phyloP scores from a whole-genome alignment of 2,888 invertebrate genomes.

The Plagodis dolabraria region DNA sequence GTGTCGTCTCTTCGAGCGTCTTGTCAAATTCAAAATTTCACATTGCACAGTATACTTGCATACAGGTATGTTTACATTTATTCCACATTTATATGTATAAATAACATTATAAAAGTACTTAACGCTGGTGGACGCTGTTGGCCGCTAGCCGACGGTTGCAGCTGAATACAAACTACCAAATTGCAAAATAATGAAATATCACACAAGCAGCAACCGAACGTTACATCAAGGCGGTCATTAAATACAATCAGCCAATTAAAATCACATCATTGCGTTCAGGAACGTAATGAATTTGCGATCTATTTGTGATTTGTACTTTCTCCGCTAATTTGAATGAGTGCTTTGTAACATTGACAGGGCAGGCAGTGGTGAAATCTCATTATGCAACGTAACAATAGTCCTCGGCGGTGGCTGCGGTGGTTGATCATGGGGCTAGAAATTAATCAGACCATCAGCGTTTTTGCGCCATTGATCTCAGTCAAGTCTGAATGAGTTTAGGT shows the following conservation, averaged over 20 bases:
- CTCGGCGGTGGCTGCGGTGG: conserved; percentile 30
- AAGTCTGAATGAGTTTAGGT: conserved; percentile 52
- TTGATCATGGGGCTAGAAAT: conserved; percentile 43
- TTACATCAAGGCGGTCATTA: conserved; percentile 41
- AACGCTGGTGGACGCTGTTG: no score
- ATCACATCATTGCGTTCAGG: conserved; percentile 50
- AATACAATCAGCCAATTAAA: conserved; percentile 59
- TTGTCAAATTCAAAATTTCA: no score
- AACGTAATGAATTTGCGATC: conserved; percentile 48
- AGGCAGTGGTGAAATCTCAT: conserved; percentile 42
- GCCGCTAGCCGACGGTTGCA: no score
- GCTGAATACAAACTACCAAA: conserved; percentile 22
- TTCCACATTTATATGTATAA: no score
- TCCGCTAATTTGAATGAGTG: conserved; percentile 47
- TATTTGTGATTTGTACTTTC: conserved; percentile 53
- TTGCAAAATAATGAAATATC: conserved; percentile 36
- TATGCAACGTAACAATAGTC: conserved; percentile 46
- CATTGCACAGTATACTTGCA: no score
- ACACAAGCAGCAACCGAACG: conserved; percentile 22
- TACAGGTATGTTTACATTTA: no score
- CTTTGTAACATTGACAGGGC: conserved; percentile 19
- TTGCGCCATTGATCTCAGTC: conserved; percentile 52
- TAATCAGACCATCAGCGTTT: conserved; percentile 53
- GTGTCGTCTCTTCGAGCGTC: no score
- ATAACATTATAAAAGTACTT: no score